Evolutionary conservation across 1,140 invertebrate genomes (phyloP).

Genomic region (Drosophila erecta): DNA sequence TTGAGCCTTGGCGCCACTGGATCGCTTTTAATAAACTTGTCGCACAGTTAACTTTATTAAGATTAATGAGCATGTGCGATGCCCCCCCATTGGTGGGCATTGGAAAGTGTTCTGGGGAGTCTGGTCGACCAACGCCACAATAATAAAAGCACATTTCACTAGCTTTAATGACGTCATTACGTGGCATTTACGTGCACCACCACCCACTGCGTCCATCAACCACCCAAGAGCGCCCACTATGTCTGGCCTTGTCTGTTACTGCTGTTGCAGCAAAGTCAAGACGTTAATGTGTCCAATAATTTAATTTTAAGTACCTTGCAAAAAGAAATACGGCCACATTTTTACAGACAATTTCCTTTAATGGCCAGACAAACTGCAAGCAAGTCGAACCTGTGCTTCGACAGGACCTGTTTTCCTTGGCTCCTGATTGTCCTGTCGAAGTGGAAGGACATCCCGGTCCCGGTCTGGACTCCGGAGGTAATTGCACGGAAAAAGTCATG

Average conservation of each 20-base stretch:
- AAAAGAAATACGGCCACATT: slow-evolving; percentile 83
- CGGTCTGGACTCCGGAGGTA: slow-evolving; percentile 56
- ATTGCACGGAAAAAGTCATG: slow-evolving; percentile 79
- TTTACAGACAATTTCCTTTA: slow-evolving; percentile 83
- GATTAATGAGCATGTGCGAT: slow-evolving; percentile 72
- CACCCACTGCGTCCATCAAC: neutral
- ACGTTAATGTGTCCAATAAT: slow-evolving; percentile 83
- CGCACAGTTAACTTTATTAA: slow-evolving; percentile 80
- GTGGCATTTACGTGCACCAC: slow-evolving; percentile 74
- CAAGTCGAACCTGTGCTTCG: slow-evolving; percentile 35
- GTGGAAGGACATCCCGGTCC: slow-evolving; percentile 31
- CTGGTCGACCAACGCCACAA: slow-evolving; percentile 54
- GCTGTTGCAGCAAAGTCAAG: slow-evolving; percentile 64
- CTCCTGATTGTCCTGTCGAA: slow-evolving; percentile 51
- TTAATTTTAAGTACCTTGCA: slow-evolving; percentile 84
- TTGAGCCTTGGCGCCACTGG: slow-evolving; percentile 58
- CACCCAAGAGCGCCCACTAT: slow-evolving; percentile 2
- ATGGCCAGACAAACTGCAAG: slow-evolving; percentile 56
- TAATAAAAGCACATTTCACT: slow-evolving; percentile 82
- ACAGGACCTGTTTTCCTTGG: slow-evolving; percentile 29
- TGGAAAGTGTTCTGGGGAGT: slow-evolving; percentile 58
- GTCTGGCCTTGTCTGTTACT: slow-evolving; percentile 12
- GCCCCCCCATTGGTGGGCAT: too few relatives aligned
- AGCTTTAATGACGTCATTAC: slow-evolving; percentile 82
- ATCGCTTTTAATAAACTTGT: slow-evolving; percentile 79